Evolutionary conservation across 2,797 vertebrate genomes (phyloP).

Genomic region (Danionella dracula): DNA sequence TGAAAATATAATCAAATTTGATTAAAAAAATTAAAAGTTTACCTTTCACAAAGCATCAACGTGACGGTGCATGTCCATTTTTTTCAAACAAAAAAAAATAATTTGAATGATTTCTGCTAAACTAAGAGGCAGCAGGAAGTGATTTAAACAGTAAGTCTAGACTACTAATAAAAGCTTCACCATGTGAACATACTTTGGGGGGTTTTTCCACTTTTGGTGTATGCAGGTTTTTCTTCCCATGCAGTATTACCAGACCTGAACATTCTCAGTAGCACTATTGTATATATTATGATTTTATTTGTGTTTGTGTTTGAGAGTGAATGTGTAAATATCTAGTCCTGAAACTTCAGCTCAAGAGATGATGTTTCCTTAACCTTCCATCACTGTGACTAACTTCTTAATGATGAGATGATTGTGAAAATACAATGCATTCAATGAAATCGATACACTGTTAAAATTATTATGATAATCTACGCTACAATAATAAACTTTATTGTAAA

Average conservation of each 20-base stretch:
- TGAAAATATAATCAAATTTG: too few relatives aligned
- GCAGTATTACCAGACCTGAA: slow-evolving; percentile 12
- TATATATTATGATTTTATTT: slow-evolving; percentile 37
- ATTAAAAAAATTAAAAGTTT: too few relatives aligned
- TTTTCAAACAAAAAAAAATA: too few relatives aligned
- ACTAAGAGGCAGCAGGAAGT: too few relatives aligned
- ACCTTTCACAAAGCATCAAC: too few relatives aligned
- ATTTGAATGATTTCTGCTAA: too few relatives aligned
- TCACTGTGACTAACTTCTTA: slow-evolving; percentile 75
- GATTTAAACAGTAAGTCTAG: neutral
- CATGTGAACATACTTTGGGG: neutral
- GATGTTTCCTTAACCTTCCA: slow-evolving; percentile 62
- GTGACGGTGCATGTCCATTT: too few relatives aligned
- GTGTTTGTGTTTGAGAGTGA: slow-evolving; percentile 20
- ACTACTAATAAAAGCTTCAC: neutral
- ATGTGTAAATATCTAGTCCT: slow-evolving; percentile 19
- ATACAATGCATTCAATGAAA: slow-evolving; percentile 62
- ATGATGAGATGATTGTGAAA: slow-evolving; percentile 71
- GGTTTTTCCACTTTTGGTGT: slow-evolving; percentile 37
- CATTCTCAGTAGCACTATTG: slow-evolving; percentile 7
- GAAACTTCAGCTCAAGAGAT: slow-evolving; percentile 52
- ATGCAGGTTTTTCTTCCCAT: slow-evolving; percentile 25
- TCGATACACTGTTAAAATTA: slow-evolving; percentile 70
- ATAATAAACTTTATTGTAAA: slow-evolving; percentile 77
- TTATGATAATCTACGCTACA: slow-evolving; percentile 63